phyloP scores from a whole-genome alignment of 2,888 invertebrate genomes.

The Dryococelus australis region DNA sequence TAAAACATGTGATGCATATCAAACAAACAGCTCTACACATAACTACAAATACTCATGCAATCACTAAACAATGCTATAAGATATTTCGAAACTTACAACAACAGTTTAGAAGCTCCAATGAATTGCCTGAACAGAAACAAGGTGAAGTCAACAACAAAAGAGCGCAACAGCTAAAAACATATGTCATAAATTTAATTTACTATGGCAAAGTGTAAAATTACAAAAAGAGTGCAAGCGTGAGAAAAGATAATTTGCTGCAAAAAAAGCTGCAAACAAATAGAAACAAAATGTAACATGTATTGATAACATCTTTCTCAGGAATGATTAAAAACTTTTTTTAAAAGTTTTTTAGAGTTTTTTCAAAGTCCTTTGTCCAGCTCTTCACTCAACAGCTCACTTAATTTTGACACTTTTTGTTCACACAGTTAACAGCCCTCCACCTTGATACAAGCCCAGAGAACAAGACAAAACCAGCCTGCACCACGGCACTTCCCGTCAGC shows the following conservation, averaged over 20 bases:
- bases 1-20: not conserved
- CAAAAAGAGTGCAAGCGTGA: not conserved
- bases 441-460: conserved; percentile 16
- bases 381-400: conserved; percentile 2
- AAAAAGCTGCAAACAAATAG: conserved; percentile 4
- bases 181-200: not conserved
- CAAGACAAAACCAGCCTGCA: not conserved
- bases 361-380: not conserved
- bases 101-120: conserved; percentile 69
- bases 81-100: conserved; percentile 63
- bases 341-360: no score
- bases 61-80: not conserved
- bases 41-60: not conserved
- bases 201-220: not conserved
- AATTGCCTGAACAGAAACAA: conserved; percentile 62
- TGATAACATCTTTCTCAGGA: not conserved
- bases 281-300: not conserved
- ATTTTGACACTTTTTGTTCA: not conserved
- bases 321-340: not conserved
- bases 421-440: not conserved
- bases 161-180: not conserved
- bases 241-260: not conserved
- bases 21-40: conserved; percentile 21
- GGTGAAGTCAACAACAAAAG: conserved; percentile 22
- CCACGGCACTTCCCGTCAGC: not conserved